Conservation (phyloP, 2,797 vertebrate genomes). For the Streptopelia turtur region DNA sequence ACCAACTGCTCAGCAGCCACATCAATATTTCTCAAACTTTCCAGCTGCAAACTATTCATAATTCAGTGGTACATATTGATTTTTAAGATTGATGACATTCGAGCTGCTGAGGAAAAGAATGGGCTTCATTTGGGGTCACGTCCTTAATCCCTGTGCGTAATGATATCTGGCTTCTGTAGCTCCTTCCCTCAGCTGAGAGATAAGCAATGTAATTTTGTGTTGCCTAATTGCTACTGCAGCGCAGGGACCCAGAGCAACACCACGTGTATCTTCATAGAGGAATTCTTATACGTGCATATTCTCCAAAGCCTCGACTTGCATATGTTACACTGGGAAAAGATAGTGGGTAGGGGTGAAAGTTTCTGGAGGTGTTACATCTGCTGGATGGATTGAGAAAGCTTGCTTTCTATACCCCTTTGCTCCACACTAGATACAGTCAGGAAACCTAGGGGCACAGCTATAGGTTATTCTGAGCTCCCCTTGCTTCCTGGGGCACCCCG, state of each 20-base stretch:
- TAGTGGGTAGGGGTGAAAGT: background rate
- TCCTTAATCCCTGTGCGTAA: background rate
- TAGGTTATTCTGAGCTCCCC: background rate
- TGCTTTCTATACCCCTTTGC: background rate
- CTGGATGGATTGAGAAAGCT: background rate
- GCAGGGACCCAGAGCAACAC: background rate
- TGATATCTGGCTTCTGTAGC: background rate
- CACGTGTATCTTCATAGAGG: background rate
- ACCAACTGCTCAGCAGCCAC: background rate
- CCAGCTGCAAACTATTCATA: conserved; percentile 37
- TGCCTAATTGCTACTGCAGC: background rate
- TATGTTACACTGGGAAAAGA: background rate
- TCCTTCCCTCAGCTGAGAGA: background rate
- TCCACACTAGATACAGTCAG: background rate
- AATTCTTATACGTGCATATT: fast-evolving
- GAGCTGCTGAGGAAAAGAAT: conserved; percentile 54
- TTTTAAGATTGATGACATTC: conserved; percentile 45
- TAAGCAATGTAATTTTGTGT: background rate
- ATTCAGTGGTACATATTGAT: conserved; percentile 45
- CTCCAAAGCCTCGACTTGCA: background rate
- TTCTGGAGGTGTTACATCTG: background rate
- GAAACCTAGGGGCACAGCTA: background rate
- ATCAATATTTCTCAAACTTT: conserved; percentile 31
- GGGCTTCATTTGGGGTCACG: background rate
- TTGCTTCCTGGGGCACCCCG: fast-evolving